Evolutionary conservation across 2,888 invertebrate species (phyloP), one percentile per base, ranked within the genome.

Genomic region (Drosophila tanythrix): DNA sequence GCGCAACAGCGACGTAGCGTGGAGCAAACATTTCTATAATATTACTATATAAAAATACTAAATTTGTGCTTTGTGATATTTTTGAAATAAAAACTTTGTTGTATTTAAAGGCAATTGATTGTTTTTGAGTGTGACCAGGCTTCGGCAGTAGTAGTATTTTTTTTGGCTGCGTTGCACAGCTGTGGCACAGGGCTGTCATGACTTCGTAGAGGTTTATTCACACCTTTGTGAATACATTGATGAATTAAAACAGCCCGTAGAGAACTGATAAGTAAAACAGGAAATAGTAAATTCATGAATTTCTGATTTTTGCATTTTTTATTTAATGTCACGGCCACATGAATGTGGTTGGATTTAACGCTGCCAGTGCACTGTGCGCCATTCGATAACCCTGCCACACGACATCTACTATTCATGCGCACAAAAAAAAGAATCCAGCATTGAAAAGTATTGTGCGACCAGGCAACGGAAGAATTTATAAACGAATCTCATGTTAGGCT

Each of bases 61-160:
- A 43, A 15, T 51, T 57, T 72, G 43, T 79, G 50, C 63, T 74
- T 81, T 85, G 85, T 85, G 85, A 85, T 85, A 89, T 84, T 76
- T 70, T 68, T 48, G 33, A 70, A 87, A 81, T 84, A 78, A 79
- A 46, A 81, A 75, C 18, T 50, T 74, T 27, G 33, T 70, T 71
- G n/a, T 62, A 71, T 25, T 57, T 74, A 35, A 73, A 46, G n/a
- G 10, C 5, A n/a, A 46, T 29, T 27, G 3, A 0, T n/a, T 11
- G 2, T 29, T n/a, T 8, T 8, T 29, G 1, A 33, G 69, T 70
- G 79, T 81, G 79, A 64, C 79, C 81, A 46, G 15, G 15, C 25
- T 25, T 25, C 25, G 73, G 46, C 29, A 15, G 1, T 25, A 21
- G 0, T 0, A 40, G 79, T 76, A 72, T 73, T 57, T 53, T 70